Conservation (phyloP, 2,888 invertebrate species). For the Drosophila kanekoi region DNA sequence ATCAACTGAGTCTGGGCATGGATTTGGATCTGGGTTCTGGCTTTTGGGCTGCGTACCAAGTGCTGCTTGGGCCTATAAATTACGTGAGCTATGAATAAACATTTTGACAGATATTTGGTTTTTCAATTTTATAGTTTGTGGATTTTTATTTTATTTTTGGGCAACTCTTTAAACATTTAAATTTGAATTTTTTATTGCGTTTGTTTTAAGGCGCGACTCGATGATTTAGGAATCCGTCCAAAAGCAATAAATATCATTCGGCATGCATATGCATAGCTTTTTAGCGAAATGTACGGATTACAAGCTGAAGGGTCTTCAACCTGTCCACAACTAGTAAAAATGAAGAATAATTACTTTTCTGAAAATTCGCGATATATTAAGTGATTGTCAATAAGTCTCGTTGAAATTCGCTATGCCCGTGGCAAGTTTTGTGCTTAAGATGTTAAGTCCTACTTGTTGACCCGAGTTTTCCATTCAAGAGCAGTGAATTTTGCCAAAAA, state of each 20-base stretch:
- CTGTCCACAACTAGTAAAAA: conserved; percentile 12
- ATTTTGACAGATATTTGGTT: conserved; percentile 78
- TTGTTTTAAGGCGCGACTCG: conserved; percentile 52
- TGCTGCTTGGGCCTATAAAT: conserved; percentile 46
- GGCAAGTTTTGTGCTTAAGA: too few species aligned
- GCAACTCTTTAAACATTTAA: conserved; percentile 58
- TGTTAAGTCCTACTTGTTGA: too few species aligned
- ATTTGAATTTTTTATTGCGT: conserved; percentile 43
- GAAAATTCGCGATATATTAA: background rate
- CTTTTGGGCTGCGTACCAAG: conserved; percentile 5
- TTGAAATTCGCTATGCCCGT: too few species aligned
- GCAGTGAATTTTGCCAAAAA: too few species aligned
- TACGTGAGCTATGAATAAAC: conserved; percentile 76
- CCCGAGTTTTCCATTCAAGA: too few species aligned
- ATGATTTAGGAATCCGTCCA: conserved; percentile 48
- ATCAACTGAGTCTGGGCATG: background rate
- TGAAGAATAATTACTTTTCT: background rate
- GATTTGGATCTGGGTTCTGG: conserved; percentile 10
- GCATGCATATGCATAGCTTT: conserved; percentile 49
- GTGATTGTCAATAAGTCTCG: too few species aligned
- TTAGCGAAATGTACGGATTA: conserved; percentile 9
- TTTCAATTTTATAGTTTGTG: conserved; percentile 62
- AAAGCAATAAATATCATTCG: conserved; percentile 42
- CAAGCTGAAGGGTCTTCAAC: conserved; percentile 13
- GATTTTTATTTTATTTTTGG: conserved; percentile 33